These are phyloP conservation scores for Plebejus melissa DNA, from an alignment of 2,888 invertebrate genomes.

Conservation along the genomic window DNA sequence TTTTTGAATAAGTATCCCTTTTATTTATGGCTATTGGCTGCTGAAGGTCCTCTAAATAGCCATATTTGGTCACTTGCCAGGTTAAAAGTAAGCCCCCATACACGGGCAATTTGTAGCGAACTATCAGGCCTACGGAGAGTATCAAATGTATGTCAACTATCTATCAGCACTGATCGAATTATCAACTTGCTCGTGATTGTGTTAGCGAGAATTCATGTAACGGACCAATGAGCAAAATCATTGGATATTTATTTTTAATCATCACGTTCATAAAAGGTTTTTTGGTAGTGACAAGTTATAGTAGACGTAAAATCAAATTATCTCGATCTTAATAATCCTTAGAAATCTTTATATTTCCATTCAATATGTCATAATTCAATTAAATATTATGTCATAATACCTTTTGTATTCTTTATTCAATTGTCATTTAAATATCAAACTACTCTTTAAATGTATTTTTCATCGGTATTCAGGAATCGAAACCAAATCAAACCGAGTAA, in stretches of 20 bases:
- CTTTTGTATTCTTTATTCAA: too few relatives aligned
- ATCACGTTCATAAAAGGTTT: too few relatives aligned
- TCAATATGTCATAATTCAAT: too few relatives aligned
- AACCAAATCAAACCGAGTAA: neutral
- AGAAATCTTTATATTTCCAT: too few relatives aligned
- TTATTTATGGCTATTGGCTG: neutral
- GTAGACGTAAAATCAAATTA: neutral
- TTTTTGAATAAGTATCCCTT: neutral
- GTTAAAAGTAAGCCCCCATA: neutral
- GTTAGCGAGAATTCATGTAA: neutral
- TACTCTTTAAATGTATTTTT: too few relatives aligned
- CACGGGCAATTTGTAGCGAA: neutral
- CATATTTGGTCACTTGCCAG: slow-evolving; percentile 10
- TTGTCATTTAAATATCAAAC: too few relatives aligned
- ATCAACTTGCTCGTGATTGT: neutral
- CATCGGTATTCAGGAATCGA: too few relatives aligned
- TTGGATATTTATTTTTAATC: neutral
- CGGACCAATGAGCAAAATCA: neutral
- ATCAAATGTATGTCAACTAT: slow-evolving; percentile 1
- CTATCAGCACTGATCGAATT: slow-evolving; percentile 5
- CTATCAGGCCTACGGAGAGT: neutral
- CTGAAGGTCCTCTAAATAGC: neutral
- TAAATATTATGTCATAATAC: too few relatives aligned
- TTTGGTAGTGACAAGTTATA: neutral
- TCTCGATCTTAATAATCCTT: too few relatives aligned